Conservation (phyloP, 2,113 vertebrate species). For the Dipodomys spectabilis region DNA sequence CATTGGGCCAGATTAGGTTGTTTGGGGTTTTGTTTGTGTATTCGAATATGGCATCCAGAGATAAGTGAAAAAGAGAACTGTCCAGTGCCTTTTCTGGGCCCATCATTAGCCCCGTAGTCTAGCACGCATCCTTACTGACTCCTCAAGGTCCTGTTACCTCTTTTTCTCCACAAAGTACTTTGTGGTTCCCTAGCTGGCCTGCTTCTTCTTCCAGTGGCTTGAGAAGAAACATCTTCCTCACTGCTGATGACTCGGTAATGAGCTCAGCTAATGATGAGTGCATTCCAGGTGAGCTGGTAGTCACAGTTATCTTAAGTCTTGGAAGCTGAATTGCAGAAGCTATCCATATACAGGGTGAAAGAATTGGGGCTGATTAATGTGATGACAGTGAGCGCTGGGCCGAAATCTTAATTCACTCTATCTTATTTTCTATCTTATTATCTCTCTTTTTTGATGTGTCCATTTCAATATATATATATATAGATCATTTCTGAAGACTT, state of each 20-base stretch:
- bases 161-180: neutral
- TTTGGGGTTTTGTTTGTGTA: neutral
- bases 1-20: neutral
- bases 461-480: neutral
- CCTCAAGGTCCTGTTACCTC: neutral
- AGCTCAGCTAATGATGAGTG: neutral
- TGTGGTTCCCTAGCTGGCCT: neutral
- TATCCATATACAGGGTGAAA: neutral
- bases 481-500: neutral
- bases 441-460: neutral
- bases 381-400: neutral
- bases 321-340: neutral
- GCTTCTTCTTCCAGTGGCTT: neutral
- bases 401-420: neutral
- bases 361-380: neutral
- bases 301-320: neutral
- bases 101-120: neutral
- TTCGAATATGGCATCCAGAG: neutral
- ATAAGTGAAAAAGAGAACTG: neutral
- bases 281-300: neutral
- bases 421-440: neutral
- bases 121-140: rapidly evolving
- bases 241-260: neutral
- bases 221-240: neutral
- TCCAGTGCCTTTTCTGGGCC: neutral